Percentiles rank a stretch among this genome's conserved stretches.
phyloP scores from a whole-genome alignment of 2,888 invertebrate genomes.

The Argyresthia goedartella region DNA sequence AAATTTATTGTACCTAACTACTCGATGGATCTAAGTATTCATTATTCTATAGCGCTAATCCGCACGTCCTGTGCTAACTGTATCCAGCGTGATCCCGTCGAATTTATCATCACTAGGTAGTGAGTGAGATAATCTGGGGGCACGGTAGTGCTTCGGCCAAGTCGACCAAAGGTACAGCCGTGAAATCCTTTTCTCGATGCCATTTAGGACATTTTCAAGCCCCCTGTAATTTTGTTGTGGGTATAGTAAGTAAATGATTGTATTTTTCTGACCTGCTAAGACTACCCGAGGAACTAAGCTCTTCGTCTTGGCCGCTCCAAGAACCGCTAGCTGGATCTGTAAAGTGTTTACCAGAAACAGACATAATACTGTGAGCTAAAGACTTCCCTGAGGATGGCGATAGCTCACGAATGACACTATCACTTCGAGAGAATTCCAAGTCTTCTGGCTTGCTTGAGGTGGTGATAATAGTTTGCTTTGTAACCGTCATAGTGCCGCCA shows the following conservation, averaged over 20 bases:
- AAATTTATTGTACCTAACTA: background rate
- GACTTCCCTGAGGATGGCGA: conserved; percentile 67
- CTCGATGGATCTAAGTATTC: background rate
- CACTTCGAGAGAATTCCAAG: conserved; percentile 51
- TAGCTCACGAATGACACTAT: conserved; percentile 53
- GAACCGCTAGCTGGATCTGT: conserved; percentile 70
- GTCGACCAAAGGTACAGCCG: no score
- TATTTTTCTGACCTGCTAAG: conserved; percentile 47
- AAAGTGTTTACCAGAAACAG: conserved; percentile 63
- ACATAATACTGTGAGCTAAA: conserved; percentile 56
- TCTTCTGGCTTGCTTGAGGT: conserved; percentile 54
- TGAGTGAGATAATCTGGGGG: no score
- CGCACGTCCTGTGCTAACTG: no score
- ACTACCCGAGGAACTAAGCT: conserved; percentile 64
- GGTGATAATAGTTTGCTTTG: conserved; percentile 43
- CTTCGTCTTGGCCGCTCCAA: conserved; percentile 67
- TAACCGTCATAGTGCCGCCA: conserved; percentile 57
- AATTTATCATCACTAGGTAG: no score
- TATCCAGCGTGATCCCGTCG: no score
- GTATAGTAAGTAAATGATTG: background rate
- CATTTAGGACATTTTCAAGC: no score
- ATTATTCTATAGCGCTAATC: no score
- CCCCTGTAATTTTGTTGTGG: no score
- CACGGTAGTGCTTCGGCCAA: no score
- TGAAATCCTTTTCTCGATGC: no score